These are phyloP conservation scores for Onychostruthus taczanowskii DNA, from an alignment of 2,113 vertebrate species.

Conservation along the genomic window DNA sequence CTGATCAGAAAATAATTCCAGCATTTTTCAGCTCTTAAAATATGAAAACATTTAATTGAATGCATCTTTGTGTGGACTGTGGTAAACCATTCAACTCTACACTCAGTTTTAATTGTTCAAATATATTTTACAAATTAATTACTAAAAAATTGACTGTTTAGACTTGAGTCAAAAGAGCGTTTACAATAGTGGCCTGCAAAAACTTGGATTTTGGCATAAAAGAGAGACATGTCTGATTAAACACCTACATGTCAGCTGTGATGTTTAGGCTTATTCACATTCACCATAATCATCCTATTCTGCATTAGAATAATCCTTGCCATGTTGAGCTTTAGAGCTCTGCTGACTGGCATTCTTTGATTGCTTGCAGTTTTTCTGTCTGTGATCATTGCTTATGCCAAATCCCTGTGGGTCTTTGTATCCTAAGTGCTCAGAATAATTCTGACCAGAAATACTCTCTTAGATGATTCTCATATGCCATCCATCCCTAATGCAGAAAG, in stretches of 20 bases:
- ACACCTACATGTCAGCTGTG: background rate
- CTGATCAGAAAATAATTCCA: slow-evolving; percentile 23
- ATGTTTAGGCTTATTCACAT: background rate
- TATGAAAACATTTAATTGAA: slow-evolving; percentile 42
- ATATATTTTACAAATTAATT: background rate
- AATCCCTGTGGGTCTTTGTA: background rate
- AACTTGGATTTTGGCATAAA: background rate
- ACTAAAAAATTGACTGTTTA: background rate
- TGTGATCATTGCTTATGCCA: background rate
- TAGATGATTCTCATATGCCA: background rate
- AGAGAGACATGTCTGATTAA: background rate
- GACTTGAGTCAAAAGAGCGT: background rate
- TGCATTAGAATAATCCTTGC: background rate
- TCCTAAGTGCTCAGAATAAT: background rate
- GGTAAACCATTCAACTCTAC: background rate
- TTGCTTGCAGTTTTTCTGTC: background rate
- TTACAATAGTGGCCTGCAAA: background rate
- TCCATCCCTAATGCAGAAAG: background rate
- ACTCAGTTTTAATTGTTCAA: background rate
- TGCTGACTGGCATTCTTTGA: background rate
- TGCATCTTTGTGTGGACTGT: background rate
- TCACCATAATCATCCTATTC: background rate
- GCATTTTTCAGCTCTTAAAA: background rate
- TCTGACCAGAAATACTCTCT: background rate
- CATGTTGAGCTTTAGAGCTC: background rate